Base-by-base conservation (phyloP, 2,797 vertebrate species). In the Diplodus sargus region DNA sequence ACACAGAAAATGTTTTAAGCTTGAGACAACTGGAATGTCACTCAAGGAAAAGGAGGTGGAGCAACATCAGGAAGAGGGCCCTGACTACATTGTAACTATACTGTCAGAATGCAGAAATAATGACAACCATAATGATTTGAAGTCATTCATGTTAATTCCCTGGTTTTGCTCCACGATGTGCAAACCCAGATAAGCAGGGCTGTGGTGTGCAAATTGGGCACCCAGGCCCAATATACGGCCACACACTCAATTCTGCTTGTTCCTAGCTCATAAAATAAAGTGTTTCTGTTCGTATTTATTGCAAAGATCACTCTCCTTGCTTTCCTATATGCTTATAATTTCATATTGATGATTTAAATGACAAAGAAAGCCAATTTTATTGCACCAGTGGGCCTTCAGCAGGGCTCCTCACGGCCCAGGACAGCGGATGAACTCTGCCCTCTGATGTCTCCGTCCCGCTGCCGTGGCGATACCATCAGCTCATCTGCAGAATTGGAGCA, bases 401-500 rank as follows among this genome's bases (percentile, higher is more conserved):
- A 53, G 34, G 42, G 56, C 54, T 60, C 34, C 23, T 70, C 39
- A 42, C 18, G 42, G 15, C 58, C 52, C 51, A 48, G 74, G 70
- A 64, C 61, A 51, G 70, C 23, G 47, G 56, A 59, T 79, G 76
- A 81, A 74, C 80, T 78, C 57, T 76, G 52, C 28, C 64, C 73
- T 85, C 60, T 9, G 51, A 79, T 49, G 39, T 70, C 65, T 60
- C 76, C 58, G 79, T 39, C 58, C 73, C 45, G 4, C 67, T 69
- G 63, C 43, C 54, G 60, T 28, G 48, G 28, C 18, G 0, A 70
- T 61, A 54, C 71, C 72, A 75, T 45, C 13, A 20, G 64, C 53
- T 82, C 80, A 79, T 86, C 76, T 76, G 68, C 81, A 61, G 59
- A 85, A 88, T 15, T 70, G 54, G 80, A 86, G 79, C 77, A 85